Conservation (phyloP, 1,140 invertebrate genomes). For the Trypoxylus dichotomus region DNA sequence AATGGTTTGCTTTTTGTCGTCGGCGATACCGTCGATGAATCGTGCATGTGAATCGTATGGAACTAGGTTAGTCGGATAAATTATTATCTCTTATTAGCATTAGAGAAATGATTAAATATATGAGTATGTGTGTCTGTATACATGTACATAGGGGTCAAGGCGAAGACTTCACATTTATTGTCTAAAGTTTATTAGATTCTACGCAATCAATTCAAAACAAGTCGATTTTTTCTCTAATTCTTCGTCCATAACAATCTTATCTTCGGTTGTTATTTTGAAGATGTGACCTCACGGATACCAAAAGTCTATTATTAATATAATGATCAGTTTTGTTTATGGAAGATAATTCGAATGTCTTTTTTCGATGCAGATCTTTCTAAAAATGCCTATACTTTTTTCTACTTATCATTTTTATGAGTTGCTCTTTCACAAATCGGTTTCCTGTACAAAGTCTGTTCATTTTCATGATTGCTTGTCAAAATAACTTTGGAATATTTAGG, state of each 20-base stretch:
- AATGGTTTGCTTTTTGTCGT: constrained; percentile 6
- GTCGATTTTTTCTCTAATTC: constrained; percentile 19
- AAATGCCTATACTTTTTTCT: neutral
- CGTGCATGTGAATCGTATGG: constrained; percentile 3
- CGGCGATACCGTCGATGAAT: neutral
- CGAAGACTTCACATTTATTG: constrained; percentile 5
- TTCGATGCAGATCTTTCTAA: constrained; percentile 7
- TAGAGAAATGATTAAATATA: constrained; percentile 7
- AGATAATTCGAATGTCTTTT: constrained; percentile 11
- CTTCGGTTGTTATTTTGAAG: constrained; percentile 13
- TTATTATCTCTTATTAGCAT: constrained; percentile 19
- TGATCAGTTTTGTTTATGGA: constrained; percentile 8
- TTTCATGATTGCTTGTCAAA: too few relatives aligned
- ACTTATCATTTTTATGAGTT: neutral
- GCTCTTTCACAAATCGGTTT: neutral
- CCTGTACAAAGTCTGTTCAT: neutral
- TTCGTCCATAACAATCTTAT: constrained; percentile 19
- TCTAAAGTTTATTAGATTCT: constrained; percentile 18
- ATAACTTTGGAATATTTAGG: too few relatives aligned
- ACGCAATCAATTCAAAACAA: constrained; percentile 19
- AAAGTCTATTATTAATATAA: constrained; percentile 17
- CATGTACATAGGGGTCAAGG: neutral
- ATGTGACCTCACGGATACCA: constrained; percentile 20
- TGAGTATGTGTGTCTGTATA: neutral
- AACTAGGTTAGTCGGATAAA: constrained; percentile 23